Evolutionary conservation across 2,113 vertebrate genomes (phyloP).

Genomic region (Sitta europaea): DNA sequence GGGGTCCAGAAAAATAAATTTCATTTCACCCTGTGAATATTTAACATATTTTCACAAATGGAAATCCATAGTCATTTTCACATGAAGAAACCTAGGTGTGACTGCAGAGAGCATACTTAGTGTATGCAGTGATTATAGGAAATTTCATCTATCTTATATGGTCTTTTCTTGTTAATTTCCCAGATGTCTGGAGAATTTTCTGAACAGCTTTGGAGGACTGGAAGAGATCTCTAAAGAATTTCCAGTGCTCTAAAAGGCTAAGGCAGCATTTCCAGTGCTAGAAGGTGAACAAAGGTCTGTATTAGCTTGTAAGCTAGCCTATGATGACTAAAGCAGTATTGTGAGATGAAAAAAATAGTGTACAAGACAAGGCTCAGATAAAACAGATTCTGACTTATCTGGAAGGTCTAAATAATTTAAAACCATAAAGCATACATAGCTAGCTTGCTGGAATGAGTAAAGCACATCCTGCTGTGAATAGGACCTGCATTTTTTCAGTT

Average conservation of each 20-base stretch:
- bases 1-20: neutral
- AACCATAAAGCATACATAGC: constrained; percentile 60
- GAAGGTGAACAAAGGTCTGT: constrained; percentile 61
- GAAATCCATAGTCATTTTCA: neutral
- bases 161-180: constrained; percentile 39
- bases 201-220: constrained; percentile 45
- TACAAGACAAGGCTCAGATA: constrained; percentile 66
- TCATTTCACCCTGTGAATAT: neutral
- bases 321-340: constrained; percentile 64
- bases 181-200: constrained; percentile 50
- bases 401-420: constrained; percentile 74
- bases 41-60: neutral
- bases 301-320: constrained; percentile 63
- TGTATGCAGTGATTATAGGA: neutral
- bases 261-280: constrained; percentile 61
- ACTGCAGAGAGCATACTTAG: neutral
- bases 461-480: constrained; percentile 58
- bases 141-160: neutral
- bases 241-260: constrained; percentile 55
- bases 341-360: constrained; percentile 63
- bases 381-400: constrained; percentile 70
- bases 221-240: constrained; percentile 57
- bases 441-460: constrained; percentile 48
- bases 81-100: neutral
- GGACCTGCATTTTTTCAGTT: constrained; percentile 40